Evolutionary conservation across 2,888 invertebrate species (phyloP).

Genomic region (Apamea anceps): DNA sequence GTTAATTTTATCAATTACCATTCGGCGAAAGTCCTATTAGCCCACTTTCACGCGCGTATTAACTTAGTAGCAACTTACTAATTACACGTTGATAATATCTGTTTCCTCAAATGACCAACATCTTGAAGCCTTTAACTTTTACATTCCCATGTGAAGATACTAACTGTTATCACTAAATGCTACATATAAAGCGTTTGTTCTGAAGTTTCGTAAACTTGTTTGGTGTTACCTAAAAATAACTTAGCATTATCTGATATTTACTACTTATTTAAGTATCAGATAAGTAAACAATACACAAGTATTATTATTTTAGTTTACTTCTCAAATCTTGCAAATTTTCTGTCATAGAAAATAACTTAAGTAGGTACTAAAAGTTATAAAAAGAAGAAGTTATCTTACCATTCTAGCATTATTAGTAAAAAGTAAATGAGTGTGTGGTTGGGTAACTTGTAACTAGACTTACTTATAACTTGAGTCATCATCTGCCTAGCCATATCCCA

Average conservation of each 20-base stretch:
- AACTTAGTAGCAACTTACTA: slow-evolving; percentile 40
- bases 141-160: background rate
- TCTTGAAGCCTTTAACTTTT: slow-evolving; percentile 3
- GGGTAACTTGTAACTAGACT: background rate
- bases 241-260: slow-evolving; percentile 4
- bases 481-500: too few relatives aligned
- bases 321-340: background rate
- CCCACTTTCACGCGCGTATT: slow-evolving; percentile 71
- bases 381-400: background rate
- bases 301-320: background rate
- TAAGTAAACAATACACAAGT: background rate
- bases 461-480: background rate
- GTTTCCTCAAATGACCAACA: slow-evolving; percentile 19
- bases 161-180: background rate
- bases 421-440: background rate
- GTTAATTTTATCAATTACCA: slow-evolving; percentile 20
- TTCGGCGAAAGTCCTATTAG: slow-evolving; percentile 68
- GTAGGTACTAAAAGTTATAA: background rate
- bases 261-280: background rate
- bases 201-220: slow-evolving; percentile 19
- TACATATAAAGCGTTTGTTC: slow-evolving; percentile 1
- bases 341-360: background rate
- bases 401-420: background rate
- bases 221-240: slow-evolving; percentile 1
- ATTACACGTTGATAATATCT: slow-evolving; percentile 46